Conservation (phyloP, 2,797 vertebrate species). For the Hippoglossus hippoglossus region DNA sequence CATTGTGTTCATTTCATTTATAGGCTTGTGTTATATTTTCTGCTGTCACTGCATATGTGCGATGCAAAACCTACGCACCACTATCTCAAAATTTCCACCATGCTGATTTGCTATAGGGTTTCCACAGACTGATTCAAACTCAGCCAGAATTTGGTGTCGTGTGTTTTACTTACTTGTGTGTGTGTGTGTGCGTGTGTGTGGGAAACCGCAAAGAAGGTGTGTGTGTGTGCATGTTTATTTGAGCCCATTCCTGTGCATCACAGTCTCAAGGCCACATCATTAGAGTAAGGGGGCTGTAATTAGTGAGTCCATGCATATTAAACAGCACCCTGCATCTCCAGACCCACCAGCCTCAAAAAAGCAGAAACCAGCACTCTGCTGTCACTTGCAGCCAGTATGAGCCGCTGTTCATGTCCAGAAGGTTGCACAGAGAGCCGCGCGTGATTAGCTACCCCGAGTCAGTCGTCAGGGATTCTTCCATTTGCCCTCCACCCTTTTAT, state of each 20-base stretch:
- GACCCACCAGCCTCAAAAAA: constrained; percentile 64
- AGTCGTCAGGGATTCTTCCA: constrained; percentile 26
- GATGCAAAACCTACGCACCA: constrained; percentile 25
- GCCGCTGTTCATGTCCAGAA: constrained; percentile 59
- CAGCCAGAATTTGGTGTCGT: constrained; percentile 22
- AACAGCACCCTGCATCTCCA: constrained; percentile 73
- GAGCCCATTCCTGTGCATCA: constrained; percentile 51
- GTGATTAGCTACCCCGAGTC: constrained; percentile 48
- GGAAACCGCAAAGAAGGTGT: background rate
- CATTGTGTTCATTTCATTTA: background rate
- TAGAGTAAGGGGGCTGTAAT: constrained; percentile 81
- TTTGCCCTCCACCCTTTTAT: constrained; percentile 30
- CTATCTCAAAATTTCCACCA: constrained; percentile 32
- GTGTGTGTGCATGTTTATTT: constrained; percentile 38
- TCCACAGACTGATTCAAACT: constrained; percentile 38
- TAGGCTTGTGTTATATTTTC: constrained; percentile 7
- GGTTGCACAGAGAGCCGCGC: constrained; percentile 48
- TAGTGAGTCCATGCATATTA: constrained; percentile 83
- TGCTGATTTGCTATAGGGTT: constrained; percentile 35
- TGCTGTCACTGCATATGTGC: constrained; percentile 32
- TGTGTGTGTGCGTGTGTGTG: constrained; percentile 9
- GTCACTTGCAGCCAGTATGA: constrained; percentile 64
- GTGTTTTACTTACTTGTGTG: constrained; percentile 24
- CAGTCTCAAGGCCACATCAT: constrained; percentile 81
- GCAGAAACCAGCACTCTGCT: constrained; percentile 40